A percentile compares a stretch with the other conserved stretches of the same genome.
Evolutionary conservation across 2,113 vertebrate genomes (phyloP).

Genomic region (Noturus placidus): DNA sequence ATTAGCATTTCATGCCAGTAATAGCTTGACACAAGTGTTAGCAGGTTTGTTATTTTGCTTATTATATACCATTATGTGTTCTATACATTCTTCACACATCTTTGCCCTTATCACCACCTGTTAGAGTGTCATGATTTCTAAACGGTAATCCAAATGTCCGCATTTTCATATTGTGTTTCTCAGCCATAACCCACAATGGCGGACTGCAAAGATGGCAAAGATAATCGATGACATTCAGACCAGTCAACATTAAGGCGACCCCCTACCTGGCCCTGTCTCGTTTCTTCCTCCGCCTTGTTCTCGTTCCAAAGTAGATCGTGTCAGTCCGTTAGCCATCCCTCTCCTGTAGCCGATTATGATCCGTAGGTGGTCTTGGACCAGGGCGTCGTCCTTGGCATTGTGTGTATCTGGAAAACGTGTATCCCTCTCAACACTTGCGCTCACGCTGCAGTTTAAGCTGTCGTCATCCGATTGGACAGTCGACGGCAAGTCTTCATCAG

Average conservation of each 20-base stretch:
- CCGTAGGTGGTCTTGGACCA: slow-evolving; percentile 88
- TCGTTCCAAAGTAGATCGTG: slow-evolving; percentile 82
- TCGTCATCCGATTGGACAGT: slow-evolving; percentile 96
- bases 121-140: slow-evolving; percentile 64
- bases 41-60: slow-evolving; percentile 50
- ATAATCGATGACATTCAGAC: slow-evolving; percentile 59
- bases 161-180: slow-evolving; percentile 18
- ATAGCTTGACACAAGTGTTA: slow-evolving; percentile 69
- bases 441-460: slow-evolving; percentile 96
- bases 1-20: slow-evolving; percentile 77
- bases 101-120: slow-evolving; percentile 67
- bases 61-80: neutral
- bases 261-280: slow-evolving; percentile 86
- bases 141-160: slow-evolving; percentile 46
- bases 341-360: slow-evolving; percentile 80
- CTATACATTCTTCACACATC: neutral
- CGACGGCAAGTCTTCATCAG: slow-evolving; percentile 94
- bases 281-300: slow-evolving; percentile 81
- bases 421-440: slow-evolving; percentile 83
- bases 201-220: slow-evolving; percentile 44
- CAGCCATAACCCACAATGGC: slow-evolving; percentile 51
- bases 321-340: slow-evolving; percentile 78
- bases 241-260: slow-evolving; percentile 67
- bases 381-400: slow-evolving; percentile 88
- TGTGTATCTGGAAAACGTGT: slow-evolving; percentile 96